Base-by-base conservation (phyloP, 2,113 vertebrate species). In the Colistium nudipinnis region DNA sequence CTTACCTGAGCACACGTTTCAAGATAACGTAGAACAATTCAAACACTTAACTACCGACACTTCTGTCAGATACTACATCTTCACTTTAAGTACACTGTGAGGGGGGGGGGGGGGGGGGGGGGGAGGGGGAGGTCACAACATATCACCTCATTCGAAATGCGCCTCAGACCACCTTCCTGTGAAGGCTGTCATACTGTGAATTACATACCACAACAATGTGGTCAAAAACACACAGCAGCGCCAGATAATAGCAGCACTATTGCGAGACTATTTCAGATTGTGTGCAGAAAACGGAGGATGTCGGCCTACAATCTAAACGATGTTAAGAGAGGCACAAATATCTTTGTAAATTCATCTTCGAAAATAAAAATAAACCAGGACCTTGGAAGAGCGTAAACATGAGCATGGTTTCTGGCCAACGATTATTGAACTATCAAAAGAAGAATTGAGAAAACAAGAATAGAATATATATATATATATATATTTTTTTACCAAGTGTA, bases 401-500 rank as follows among this genome's bases (percentile, higher is more conserved):
- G 10, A 35, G 53, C 63, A 66, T 28, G 12, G 22, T 24, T 55
- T 61, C 39, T 59, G 19, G 22, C 41, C 2, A n/a, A 0, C 7
- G 24, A 45, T 60, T 25, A 49, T 49, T 38, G 48, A 52, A 62
- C 41, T 7, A 43, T 33, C 47, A 27, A 38, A 55, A 25, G 13
- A 33, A 55, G 49, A 62, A 17, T 13, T n/a, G 2, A 67, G 60
- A 11, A 59, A 63, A 65, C 4, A 2, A 14, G n/a, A 41, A 52
- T 0, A 38, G 36, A 41, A 11, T 25, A 17, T 38, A 13, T 38
- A 13, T 66, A 80, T 88, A 11, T 25, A 17, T 38, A 13, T 38
- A 13, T 66, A 80, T 88, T 86, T 62, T 52, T 69, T 89, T 92
- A 96, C 95, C 95, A 39, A 96, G 92, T 8, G 95, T 95, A 85